phyloP scores from a whole-genome alignment of 2,797 vertebrate species.

The Vespertilio murinus region DNA sequence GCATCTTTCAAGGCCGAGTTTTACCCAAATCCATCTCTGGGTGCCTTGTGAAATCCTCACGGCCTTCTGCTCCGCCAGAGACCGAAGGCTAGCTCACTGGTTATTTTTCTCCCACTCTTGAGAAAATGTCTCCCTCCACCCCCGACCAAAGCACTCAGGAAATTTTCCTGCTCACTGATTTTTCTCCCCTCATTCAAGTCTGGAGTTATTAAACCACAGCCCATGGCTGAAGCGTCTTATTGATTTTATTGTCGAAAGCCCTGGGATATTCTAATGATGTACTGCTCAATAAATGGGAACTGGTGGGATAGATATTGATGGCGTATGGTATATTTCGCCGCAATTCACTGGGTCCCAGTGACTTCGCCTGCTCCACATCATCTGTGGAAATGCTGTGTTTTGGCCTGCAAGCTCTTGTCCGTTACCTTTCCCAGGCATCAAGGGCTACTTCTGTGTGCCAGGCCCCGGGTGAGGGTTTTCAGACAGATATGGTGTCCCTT shows the following conservation, averaged over 20 bases:
- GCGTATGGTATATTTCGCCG: background rate
- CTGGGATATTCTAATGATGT: slow-evolving; percentile 75
- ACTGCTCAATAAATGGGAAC: slow-evolving; percentile 70
- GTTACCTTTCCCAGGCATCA: background rate
- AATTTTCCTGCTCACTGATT: slow-evolving; percentile 66
- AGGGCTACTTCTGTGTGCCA: background rate
- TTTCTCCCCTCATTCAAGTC: slow-evolving; percentile 39
- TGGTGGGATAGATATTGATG: slow-evolving; percentile 66
- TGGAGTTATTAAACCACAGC: slow-evolving; percentile 75
- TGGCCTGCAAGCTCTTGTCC: background rate
- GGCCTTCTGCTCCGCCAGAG: background rate
- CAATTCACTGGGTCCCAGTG: slow-evolving; percentile 45
- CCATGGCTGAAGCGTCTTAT: slow-evolving; percentile 67
- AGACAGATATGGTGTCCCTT: background rate
- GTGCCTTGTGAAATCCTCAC: rapidly evolving
- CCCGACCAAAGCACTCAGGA: slow-evolving; percentile 24
- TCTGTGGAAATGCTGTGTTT: background rate
- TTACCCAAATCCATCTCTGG: background rate
- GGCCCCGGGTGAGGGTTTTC: background rate
- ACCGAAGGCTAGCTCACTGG: background rate
- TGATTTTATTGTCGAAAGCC: slow-evolving; percentile 72
- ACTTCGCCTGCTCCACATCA: background rate
- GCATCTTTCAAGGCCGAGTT: background rate
- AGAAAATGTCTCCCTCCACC: slow-evolving; percentile 3
- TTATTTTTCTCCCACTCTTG: background rate